Evolutionary conservation across 2,888 invertebrate genomes (phyloP).

Genomic region (Harpalus rubripes): DNA sequence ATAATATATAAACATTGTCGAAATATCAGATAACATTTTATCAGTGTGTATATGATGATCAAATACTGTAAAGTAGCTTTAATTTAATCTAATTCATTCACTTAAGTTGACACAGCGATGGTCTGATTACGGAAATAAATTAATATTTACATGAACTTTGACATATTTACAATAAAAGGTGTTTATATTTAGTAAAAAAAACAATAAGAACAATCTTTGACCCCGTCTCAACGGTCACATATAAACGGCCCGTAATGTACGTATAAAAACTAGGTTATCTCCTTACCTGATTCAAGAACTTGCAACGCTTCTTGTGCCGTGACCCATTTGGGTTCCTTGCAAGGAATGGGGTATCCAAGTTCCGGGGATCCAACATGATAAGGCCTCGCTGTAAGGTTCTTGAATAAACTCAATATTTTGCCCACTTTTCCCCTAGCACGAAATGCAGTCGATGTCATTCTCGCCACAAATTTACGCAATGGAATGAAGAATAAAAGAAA

Average conservation of each 20-base stretch:
- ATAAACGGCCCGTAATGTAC: not conserved
- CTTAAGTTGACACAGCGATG: not conserved
- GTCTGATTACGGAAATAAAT: not conserved
- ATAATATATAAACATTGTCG: no score
- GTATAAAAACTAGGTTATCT: not conserved
- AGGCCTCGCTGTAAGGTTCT: constrained; percentile 74
- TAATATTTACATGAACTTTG: not conserved
- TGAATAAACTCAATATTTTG: not conserved
- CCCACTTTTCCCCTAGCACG: constrained; percentile 31
- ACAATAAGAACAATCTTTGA: not conserved
- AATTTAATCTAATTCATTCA: constrained; percentile 1
- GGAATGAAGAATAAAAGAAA: no score
- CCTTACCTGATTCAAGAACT: constrained; percentile 88
- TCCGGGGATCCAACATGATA: constrained; percentile 90
- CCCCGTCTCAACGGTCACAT: not conserved
- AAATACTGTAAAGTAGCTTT: not conserved
- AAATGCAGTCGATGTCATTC: not conserved
- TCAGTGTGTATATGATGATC: not conserved
- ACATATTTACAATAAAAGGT: not conserved
- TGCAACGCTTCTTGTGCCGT: constrained; percentile 88
- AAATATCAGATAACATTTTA: no score
- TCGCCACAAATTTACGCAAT: not conserved
- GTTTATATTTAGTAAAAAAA: not conserved
- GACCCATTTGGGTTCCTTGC: constrained; percentile 85
- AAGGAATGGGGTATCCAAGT: constrained; percentile 88